phyloP scores from a whole-genome alignment of 2,113 vertebrate species.

The Monarcha castaneiventris region DNA sequence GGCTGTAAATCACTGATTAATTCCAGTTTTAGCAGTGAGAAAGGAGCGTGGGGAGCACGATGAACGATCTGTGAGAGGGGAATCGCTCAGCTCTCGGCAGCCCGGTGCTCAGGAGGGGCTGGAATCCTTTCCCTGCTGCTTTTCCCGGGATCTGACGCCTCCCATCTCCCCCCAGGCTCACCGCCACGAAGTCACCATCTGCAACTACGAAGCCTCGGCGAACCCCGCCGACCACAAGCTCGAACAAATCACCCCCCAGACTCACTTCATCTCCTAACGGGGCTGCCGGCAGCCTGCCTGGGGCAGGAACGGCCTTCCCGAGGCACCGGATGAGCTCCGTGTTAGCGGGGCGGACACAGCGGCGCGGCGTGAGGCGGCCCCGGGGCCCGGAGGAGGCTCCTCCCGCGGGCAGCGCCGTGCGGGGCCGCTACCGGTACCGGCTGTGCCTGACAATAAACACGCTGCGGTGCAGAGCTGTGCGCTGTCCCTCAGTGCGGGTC shows the following conservation, averaged over 20 bases:
- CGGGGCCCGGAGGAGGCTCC: neutral
- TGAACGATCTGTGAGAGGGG: neutral
- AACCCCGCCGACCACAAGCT: slow-evolving; percentile 93
- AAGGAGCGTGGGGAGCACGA: neutral
- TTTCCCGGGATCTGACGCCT: neutral
- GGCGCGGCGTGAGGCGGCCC: neutral
- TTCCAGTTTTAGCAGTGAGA: neutral
- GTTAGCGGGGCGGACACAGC: neutral
- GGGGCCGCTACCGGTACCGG: neutral
- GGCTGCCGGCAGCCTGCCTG: neutral
- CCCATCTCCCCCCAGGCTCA: slow-evolving; percentile 75
- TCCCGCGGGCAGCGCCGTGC: neutral
- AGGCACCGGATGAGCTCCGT: neutral
- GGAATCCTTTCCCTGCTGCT: no score
- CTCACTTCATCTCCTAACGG: slow-evolving; percentile 89
- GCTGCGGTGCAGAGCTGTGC: neutral
- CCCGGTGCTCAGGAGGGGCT: neutral
- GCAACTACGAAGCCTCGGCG: slow-evolving; percentile 91
- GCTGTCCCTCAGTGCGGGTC: neutral
- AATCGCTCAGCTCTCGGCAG: neutral
- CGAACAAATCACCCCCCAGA: slow-evolving; percentile 85
- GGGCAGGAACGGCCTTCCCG: neutral
- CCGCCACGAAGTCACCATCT: slow-evolving; percentile 94
- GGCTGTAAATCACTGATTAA: neutral
- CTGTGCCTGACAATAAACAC: neutral